Base-by-base conservation (phyloP, 2,797 vertebrate species). In the Chelonia mydas region DNA sequence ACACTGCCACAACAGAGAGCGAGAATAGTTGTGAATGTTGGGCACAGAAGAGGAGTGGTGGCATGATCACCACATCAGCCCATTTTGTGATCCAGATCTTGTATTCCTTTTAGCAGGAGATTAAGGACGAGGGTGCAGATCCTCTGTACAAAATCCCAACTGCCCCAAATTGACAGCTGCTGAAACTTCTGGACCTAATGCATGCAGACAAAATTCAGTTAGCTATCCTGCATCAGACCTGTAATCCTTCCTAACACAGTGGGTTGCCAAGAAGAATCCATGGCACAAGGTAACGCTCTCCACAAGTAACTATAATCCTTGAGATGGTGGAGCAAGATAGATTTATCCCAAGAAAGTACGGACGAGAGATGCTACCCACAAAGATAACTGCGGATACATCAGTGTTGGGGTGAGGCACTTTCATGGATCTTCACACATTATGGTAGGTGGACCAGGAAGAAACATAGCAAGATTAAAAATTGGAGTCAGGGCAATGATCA, bases 31-130 rank as follows among this genome's bases (percentile, higher is more conserved):
- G 7, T 31, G 55, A 81, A 50, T 0, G 59, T 47, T 50, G 27
- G 54, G 72, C 65, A 8, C 41, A 2, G 3, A 41, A 47, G 47
- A 45, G 23, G 76, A 11, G 0, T 51, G 25, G 0, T 27, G 31
- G 7, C 45, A 1, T 0, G 72, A 54, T 7, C 41, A 9, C 33
- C 86, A 11, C 41, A 27, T 17, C 54, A 78, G 37, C 31, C 55
- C 1, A 0, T 13, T 25, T 61, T 65, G 45, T 28, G 16, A 45
- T 86, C 86, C 53, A 31, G 12, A 12, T 72, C 11, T 88, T 1
- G 0, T 27, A 65, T 74, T 84, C 45, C 53, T 94, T 61, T 23
- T 59, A 84, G 19, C 17, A 55, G 15, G 49, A 11, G 3, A 0
- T 45, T 37, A 89, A 87, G 59, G 81, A 49, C 5, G 6, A 57